phyloP scores from a whole-genome alignment of 2,797 vertebrate genomes.

The Thalassophryne amazonica region DNA sequence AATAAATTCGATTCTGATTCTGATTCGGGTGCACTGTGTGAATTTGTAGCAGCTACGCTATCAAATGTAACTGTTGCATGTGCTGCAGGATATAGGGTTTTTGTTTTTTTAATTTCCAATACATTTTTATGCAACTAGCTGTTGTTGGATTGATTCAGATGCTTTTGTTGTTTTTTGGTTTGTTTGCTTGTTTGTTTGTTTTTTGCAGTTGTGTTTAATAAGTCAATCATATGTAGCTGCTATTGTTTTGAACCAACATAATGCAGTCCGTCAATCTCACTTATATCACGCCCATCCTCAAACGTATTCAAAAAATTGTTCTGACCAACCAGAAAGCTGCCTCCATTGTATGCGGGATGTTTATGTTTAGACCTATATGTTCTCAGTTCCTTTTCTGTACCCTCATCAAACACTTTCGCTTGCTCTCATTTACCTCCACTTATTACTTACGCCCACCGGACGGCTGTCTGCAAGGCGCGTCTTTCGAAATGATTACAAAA shows the following conservation, averaged over 20 bases:
- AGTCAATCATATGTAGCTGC: slow-evolving; percentile 1
- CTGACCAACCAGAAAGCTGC: slow-evolving; percentile 75
- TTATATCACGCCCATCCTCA: slow-evolving; percentile 44
- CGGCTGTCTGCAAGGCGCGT: slow-evolving; percentile 51
- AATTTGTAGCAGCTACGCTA: too few relatives aligned
- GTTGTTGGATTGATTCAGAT: too few relatives aligned
- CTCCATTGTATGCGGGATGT: slow-evolving; percentile 63
- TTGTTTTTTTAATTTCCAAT: too few relatives aligned
- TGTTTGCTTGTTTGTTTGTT: too few relatives aligned
- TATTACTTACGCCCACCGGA: slow-evolving; percentile 44
- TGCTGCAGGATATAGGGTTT: too few relatives aligned
- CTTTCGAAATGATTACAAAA: slow-evolving; percentile 81
- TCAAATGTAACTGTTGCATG: too few relatives aligned
- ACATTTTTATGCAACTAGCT: too few relatives aligned
- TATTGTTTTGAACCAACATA: slow-evolving; percentile 15
- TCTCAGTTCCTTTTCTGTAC: slow-evolving; percentile 66
- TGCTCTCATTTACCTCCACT: slow-evolving; percentile 61
- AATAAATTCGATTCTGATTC: too few relatives aligned
- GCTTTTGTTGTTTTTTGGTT: too few relatives aligned
- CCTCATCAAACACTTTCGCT: slow-evolving; percentile 53
- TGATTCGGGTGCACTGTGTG: too few relatives aligned
- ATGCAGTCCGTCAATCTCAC: slow-evolving; percentile 5
- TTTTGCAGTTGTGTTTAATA: too few relatives aligned
- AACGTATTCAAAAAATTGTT: slow-evolving; percentile 66
- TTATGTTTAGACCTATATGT: slow-evolving; percentile 70